Base-by-base conservation (phyloP, 2,113 vertebrate genomes). In the Paratilapia polleni region DNA sequence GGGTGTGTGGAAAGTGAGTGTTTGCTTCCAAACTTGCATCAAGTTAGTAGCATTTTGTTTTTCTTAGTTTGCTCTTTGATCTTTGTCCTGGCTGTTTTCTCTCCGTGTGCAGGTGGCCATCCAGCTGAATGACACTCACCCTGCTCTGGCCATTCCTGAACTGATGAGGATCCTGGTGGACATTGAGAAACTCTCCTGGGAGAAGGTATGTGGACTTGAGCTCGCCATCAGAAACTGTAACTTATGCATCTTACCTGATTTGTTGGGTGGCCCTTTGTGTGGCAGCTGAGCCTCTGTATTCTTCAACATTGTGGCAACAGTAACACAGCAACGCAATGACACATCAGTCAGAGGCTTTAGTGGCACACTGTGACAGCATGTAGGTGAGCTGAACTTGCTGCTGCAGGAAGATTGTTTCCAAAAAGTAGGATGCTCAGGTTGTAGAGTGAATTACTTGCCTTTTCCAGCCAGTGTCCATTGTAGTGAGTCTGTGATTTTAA, bases 61-160 rank as follows among this genome's bases (percentile, higher is more conserved):
- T 28, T n/a, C n/a, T n/a, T n/a, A n/a, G n/a, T n/a, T n/a, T n/a
- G n/a, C n/a, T n/a, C n/a, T n/a, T n/a, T n/a, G n/a, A n/a, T n/a
- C 12, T 34, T 5, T 6, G 20, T 2, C 4, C 15, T 14, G 14
- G 43, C 7, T 78, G 4, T 64, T 24, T 36, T 77, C 4, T 34
- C 10, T 76, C 14, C 31, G 4, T 52, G 36, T 59, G 60, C 89
- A 98, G 97, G 97, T 98, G 43, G 97, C 97, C 83, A 98, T 98
- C 89, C 97, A 98, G 93, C 96, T 98, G 81, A 98, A 98, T 19
- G 97, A 98, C 87, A 98, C 97, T 1, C 97, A 98, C 73, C 97
- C 97, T 1, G 97, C 97, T 4, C 28, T 98, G 90, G 97, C 97
- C 82, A 98, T 98, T 90, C 97, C 97, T 0, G 97, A 98, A 86